Conservation (phyloP, 2,113 vertebrate genomes). For the Mystacornis crossleyi region DNA sequence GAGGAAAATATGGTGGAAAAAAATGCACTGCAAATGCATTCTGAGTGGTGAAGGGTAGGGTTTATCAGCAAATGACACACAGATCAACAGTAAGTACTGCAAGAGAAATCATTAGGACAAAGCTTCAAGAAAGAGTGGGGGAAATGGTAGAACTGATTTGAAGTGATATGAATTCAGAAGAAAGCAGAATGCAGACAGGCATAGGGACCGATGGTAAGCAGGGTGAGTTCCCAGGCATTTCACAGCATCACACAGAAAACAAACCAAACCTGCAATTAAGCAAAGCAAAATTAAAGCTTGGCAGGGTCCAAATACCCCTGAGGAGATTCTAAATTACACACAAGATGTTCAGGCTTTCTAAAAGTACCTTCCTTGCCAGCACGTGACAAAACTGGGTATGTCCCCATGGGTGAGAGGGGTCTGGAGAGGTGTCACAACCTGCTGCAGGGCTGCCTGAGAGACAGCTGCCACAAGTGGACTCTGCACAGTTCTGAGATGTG, state of each 20-base stretch:
- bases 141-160: neutral
- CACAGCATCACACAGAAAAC: neutral
- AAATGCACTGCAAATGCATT: neutral
- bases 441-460: neutral
- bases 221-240: neutral
- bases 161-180: neutral
- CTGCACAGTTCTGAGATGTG: neutral
- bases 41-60: neutral
- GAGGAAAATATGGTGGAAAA: constrained; percentile 16
- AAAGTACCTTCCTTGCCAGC: neutral
- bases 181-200: neutral
- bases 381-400: neutral
- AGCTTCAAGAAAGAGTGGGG: neutral
- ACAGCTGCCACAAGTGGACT: neutral
- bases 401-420: neutral
- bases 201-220: neutral
- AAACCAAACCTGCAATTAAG: neutral
- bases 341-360: neutral
- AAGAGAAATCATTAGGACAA: neutral
- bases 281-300: constrained; percentile 22
- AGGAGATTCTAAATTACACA: constrained; percentile 25
- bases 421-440: neutral
- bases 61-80: neutral
- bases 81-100: neutral
- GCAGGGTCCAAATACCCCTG: neutral